phyloP scores from a whole-genome alignment of 2,113 vertebrate species.

The Hylia prasina region DNA sequence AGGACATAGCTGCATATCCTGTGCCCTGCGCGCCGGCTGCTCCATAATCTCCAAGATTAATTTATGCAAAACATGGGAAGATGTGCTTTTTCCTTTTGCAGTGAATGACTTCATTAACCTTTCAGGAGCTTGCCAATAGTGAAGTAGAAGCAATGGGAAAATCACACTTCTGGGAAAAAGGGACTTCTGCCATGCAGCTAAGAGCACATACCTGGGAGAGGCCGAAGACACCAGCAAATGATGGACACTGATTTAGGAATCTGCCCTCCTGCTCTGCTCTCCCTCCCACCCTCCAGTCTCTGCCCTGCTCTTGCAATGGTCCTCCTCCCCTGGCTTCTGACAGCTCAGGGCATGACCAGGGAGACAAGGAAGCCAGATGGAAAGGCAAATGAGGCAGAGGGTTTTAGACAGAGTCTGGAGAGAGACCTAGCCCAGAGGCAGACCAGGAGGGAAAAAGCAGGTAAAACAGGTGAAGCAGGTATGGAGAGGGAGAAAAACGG shows the following conservation, averaged over 20 bases:
- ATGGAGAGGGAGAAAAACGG: neutral
- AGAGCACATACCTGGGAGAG: neutral
- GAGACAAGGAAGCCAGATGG: slow-evolving; percentile 11
- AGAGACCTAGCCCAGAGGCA: slow-evolving; percentile 32
- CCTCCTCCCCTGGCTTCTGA: neutral
- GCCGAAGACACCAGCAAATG: neutral
- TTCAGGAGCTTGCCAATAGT: slow-evolving; percentile 27
- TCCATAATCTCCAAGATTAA: slow-evolving; percentile 32
- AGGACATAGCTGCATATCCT: slow-evolving; percentile 1
- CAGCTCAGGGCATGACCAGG: neutral
- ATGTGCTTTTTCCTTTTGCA: slow-evolving; percentile 41
- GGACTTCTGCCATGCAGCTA: neutral
- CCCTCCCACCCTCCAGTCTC: neutral
- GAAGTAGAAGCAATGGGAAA: neutral
- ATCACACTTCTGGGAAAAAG: neutral
- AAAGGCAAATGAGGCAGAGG: slow-evolving; percentile 4
- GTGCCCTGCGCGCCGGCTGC: neutral
- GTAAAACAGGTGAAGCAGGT: slow-evolving; percentile 48
- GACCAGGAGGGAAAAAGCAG: neutral
- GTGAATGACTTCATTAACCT: slow-evolving; percentile 57
- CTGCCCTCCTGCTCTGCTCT: neutral
- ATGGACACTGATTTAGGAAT: neutral
- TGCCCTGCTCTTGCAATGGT: neutral
- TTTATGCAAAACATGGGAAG: slow-evolving; percentile 62
- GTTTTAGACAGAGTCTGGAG: neutral